Conservation (phyloP, 2,888 invertebrate species). For the Brachyopa scutellaris region DNA sequence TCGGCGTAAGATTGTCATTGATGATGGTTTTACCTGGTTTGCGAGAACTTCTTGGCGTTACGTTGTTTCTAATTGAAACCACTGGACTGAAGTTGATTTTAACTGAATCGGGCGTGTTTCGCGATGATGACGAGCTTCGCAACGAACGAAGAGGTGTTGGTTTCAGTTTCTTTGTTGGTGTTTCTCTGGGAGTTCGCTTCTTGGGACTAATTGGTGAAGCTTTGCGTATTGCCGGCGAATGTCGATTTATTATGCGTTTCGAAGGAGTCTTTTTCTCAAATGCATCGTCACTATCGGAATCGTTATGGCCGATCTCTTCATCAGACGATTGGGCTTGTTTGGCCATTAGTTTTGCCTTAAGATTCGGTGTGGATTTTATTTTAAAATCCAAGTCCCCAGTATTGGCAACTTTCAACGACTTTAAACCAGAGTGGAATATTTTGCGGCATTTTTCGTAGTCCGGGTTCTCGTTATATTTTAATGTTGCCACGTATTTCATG, state of each 20-base stretch:
- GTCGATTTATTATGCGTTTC: too few species aligned
- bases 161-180: conserved; percentile 36
- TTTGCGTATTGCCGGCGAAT: conserved; percentile 10
- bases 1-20: conserved; percentile 80
- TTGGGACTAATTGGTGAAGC: not conserved
- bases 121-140: conserved; percentile 28
- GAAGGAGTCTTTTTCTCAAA: conserved; percentile 43
- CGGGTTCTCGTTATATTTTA: conserved; percentile 88
- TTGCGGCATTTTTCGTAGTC: conserved; percentile 88
- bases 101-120: conserved; percentile 74
- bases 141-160: conserved; percentile 25
- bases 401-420: conserved; percentile 84
- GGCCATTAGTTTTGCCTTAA: conserved; percentile 35
- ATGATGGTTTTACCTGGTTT: conserved; percentile 79
- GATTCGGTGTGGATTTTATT: conserved; percentile 61
- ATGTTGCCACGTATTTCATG: conserved; percentile 86
- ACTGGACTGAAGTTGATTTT: conserved; percentile 78
- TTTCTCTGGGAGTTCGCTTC: conserved; percentile 34
- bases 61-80: conserved; percentile 62
- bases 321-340: conserved; percentile 28
- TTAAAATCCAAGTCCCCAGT: conserved; percentile 83
- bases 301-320: not conserved
- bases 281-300: conserved; percentile 33
- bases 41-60: conserved; percentile 70
- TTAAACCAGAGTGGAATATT: conserved; percentile 86